phyloP scores from a whole-genome alignment of 2,888 invertebrate species.

The Dione vanillae region DNA sequence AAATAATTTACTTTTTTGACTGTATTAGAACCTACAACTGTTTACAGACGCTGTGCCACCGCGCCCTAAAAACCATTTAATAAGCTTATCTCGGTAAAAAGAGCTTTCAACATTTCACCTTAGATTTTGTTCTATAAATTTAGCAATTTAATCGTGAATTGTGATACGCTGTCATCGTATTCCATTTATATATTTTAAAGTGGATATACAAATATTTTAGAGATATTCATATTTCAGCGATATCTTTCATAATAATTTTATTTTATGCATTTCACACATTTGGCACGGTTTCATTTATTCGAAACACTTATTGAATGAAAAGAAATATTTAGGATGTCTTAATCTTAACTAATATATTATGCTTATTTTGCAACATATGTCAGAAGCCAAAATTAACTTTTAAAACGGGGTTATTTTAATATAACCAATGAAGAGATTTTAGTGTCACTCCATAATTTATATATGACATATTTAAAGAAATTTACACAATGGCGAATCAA shows the following conservation, averaged over 20 bases:
- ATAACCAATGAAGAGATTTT: background rate
- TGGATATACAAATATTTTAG: background rate
- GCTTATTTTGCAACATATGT: background rate
- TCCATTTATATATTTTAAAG: background rate
- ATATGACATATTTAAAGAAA: background rate
- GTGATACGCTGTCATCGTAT: background rate
- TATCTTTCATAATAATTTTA: constrained; percentile 4
- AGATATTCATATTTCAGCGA: background rate
- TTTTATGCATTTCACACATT: constrained; percentile 9
- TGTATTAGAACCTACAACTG: background rate
- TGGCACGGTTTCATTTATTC: constrained; percentile 17
- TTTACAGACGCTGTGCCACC: too few relatives aligned
- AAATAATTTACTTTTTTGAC: background rate
- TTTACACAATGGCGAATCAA: background rate
- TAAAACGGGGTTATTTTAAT: constrained; percentile 4
- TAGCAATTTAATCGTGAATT: background rate
- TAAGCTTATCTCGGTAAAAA: too few relatives aligned
- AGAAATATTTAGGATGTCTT: background rate
- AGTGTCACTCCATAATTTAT: background rate
- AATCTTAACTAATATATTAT: constrained; percentile 15
- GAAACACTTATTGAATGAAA: constrained; percentile 4
- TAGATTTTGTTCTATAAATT: background rate
- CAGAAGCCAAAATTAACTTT: background rate
- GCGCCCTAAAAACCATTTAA: too few relatives aligned
- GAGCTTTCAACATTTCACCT: background rate